Percentiles rank a stretch among this genome's conserved stretches.
Evolutionary conservation across 1,140 invertebrate genomes (phyloP).

Genomic region (Dinoponera quadriceps): DNA sequence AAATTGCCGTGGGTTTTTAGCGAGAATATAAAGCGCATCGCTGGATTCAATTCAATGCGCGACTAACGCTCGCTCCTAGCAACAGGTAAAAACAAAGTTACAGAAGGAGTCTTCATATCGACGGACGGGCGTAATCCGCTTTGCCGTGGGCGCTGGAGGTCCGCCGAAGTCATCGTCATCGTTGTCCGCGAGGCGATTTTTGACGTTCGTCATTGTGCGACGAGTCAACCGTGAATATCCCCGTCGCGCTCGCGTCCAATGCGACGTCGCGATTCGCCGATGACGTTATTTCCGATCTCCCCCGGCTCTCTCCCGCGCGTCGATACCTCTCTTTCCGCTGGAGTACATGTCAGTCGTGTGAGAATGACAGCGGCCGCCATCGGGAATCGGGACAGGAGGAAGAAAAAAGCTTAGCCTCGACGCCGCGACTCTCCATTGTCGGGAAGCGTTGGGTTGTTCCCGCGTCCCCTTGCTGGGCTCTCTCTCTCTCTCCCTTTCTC

Average conservation of each 20-base stretch:
- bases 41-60: constrained; percentile 6
- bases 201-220: constrained; percentile 30
- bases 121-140: constrained; percentile 24
- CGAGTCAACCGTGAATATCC: constrained; percentile 28
- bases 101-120: constrained; percentile 1
- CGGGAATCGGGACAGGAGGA: constrained; percentile 32
- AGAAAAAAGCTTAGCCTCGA: constrained; percentile 56
- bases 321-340: constrained; percentile 59
- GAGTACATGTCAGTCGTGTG: constrained; percentile 63
- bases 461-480: constrained; percentile 30
- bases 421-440: constrained; percentile 69
- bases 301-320: constrained; percentile 20
- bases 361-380: constrained; percentile 61
- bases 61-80: background rate
- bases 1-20: background rate
- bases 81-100: constrained; percentile 33
- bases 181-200: constrained; percentile 46
- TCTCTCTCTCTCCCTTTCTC: constrained; percentile 46
- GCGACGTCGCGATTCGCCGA: background rate
- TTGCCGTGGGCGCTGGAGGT: background rate
- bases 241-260: background rate
- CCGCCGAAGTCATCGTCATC: background rate
- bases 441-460: constrained; percentile 59
- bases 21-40: background rate
- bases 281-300: constrained; percentile 57